Evolutionary conservation across 2,113 vertebrate genomes (phyloP).

Genomic region (Andinoacara biseriatus): DNA sequence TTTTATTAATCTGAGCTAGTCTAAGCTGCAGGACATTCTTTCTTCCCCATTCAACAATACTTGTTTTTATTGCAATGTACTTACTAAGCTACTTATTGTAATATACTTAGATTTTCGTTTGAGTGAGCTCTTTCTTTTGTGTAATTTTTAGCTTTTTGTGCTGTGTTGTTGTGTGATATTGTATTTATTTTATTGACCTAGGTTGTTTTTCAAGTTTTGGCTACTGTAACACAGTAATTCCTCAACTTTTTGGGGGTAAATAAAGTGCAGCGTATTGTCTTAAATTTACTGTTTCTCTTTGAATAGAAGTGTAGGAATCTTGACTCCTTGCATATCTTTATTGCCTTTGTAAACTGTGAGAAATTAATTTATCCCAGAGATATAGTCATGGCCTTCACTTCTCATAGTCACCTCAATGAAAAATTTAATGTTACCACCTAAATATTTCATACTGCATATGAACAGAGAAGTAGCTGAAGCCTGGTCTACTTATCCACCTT

Average conservation of each 20-base stretch:
- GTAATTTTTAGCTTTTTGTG: not conserved
- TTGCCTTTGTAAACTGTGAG: not conserved
- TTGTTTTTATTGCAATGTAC: not conserved
- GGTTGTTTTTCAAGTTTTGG: not conserved
- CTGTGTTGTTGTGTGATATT: not conserved
- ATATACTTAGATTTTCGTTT: not conserved
- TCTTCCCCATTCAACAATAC: not conserved
- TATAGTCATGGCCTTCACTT: constrained; percentile 49
- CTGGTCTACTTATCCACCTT: constrained; percentile 35
- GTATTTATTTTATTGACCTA: not conserved
- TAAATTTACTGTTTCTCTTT: not conserved
- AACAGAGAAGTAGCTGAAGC: constrained; percentile 44
- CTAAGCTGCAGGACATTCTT: not conserved
- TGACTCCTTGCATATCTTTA: not conserved
- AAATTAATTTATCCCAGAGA: constrained; percentile 12
- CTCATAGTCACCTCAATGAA: constrained; percentile 70
- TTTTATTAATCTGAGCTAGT: not conserved
- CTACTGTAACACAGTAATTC: not conserved
- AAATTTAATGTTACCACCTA: constrained; percentile 65
- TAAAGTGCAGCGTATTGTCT: not conserved
- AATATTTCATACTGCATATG: constrained; percentile 72
- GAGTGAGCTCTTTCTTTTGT: not conserved
- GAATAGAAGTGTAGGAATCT: not conserved
- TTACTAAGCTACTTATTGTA: not conserved
- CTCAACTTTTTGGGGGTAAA: not conserved